Base-by-base conservation (phyloP, 2,797 vertebrate species). In the Danio tinwini region DNA sequence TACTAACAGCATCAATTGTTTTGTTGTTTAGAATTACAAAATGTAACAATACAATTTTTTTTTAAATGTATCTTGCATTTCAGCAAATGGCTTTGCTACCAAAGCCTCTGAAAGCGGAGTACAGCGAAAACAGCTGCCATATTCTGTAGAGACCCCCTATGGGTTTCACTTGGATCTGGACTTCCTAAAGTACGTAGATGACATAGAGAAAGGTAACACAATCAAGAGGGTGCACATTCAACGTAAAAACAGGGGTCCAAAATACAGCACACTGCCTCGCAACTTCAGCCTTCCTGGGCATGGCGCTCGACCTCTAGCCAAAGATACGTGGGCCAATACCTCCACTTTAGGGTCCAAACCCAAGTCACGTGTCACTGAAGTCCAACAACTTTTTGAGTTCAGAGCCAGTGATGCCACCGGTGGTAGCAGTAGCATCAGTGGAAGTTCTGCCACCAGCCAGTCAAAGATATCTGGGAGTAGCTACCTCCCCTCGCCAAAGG, bases 141-240 rank as follows among this genome's bases (percentile, higher is more conserved):
- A 99, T 89, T 97, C 97, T 1, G 94, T 99, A 87, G 98, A 99
- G 93, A 99, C 98, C 0, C 98, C 98, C 0, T 99, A 99, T 2
- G 98, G 98, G 84, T 99, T 99, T 88, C 97, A 97, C 83, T 78
- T 99, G 84, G 98, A 99, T 88, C 92, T 99, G 80, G 98, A 99
- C 90, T 99, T 99, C 90, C 93, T 99, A 73, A 99, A 99, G 83
- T 99, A 98, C 19, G 98, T 99, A 52, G 97, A 99, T 0, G 98
- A 99, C 89, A 99, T 99, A 5, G 98, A 99, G 92, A 99, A 98
- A 88, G 98, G 98, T 56, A 95, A 99, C 88, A 99, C 98, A 82
- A 97, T 99, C 90, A 95, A 95, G 87, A 94, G 95, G 87, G 94
- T 99, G 56, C 95, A 96, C 82, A 96, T 99, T 88, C 97, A 97